Conservation (phyloP, 2,888 invertebrate species). For the Lamellibrachia satsuma region DNA sequence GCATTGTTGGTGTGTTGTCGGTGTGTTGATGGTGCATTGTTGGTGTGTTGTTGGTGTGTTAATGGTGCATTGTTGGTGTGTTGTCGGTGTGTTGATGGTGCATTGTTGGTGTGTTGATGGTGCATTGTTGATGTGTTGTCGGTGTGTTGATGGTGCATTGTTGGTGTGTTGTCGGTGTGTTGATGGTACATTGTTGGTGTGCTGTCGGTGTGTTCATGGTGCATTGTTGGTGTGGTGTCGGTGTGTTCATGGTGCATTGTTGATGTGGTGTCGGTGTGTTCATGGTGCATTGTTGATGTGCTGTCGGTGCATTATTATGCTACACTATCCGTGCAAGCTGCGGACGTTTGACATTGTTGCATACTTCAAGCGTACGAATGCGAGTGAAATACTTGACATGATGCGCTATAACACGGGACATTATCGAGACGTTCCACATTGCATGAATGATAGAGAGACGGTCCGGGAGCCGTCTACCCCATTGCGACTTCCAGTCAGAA, state of each 20-base stretch:
- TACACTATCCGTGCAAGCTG: neutral
- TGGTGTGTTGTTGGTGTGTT: neutral
- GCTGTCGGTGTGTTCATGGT: neutral
- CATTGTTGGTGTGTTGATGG: neutral
- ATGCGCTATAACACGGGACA: neutral
- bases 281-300: no score
- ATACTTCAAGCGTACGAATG: neutral
- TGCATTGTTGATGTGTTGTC: neutral
- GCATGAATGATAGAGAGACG: slow-evolving; percentile 8
- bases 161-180: neutral
- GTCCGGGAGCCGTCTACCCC: neutral
- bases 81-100: neutral
- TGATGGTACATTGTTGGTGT: neutral
- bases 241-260: neutral
- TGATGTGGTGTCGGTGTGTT: neutral
- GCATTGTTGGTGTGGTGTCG: neutral
- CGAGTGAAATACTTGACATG: neutral
- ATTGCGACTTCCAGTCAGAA: neutral
- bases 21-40: neutral
- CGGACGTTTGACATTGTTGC: neutral
- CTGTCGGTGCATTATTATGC: neutral
- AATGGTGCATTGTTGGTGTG: neutral
- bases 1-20: neutral
- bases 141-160: neutral
- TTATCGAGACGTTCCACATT: neutral